Base-by-base conservation (phyloP, 2,113 vertebrate species). In the Vulpes lagopus region DNA sequence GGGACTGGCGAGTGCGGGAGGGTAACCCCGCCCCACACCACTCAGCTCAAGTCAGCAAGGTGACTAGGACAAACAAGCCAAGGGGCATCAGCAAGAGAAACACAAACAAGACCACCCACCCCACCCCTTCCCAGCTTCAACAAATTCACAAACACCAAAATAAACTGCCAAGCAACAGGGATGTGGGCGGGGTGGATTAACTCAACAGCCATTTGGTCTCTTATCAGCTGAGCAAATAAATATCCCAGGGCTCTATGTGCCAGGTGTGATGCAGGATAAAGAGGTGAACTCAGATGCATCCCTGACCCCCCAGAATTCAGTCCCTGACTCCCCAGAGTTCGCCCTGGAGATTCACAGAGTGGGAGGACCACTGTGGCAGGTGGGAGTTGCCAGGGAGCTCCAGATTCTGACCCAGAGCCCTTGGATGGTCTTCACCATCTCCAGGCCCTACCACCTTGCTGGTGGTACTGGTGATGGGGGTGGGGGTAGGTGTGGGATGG, bases 81-180 rank as follows among this genome's bases (percentile, higher is more conserved):
- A 62, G 43, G 16, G 43, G 23, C 57, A 27, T 12, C 5, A n/a
- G 69, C 80, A 60, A 49, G 76, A 35, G 53, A 11, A 81, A 89
- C 30, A 85, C 25, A 84, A 62, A 69, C 65, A 60, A 35, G 35
- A 2, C 51, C 43, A 5, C 53, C 27, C 69, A 14, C 23, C 25
- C 22, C 1, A n/a, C 3, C 55, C 32, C 51, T 59, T 27, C 49
- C 55, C 32, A 49, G 30, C 80, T 79, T 74, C 76, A 14, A 32
- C 96, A 80, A 62, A 60, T 43, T 43, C 73, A 83, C 71, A 64
- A 32, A 91, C 73, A 86, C 23, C 60, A 73, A 86, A 51, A 38
- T 25, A 65, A n/a, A 53, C 4, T 38, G 11, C 12, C 30, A 1
- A 23, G 25, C 2, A 27, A 78, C 65, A 65, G 35, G 60, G 43